Conservation (phyloP, 1,140 invertebrate genomes). For the Scaptomyza pallida region DNA sequence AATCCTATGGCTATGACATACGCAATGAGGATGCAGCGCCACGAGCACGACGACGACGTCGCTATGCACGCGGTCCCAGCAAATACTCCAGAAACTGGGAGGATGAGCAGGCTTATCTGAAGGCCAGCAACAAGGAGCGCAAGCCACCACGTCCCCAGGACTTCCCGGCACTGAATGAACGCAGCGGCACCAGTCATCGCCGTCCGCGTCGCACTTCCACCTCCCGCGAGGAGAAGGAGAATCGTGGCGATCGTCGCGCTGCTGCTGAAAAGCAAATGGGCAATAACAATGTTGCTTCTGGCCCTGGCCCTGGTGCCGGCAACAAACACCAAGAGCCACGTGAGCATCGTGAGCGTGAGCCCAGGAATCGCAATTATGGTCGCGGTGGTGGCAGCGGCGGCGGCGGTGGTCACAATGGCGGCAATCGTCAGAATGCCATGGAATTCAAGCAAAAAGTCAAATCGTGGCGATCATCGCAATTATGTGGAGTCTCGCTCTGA, state of each 20-base stretch:
- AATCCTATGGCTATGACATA: slow-evolving; percentile 97
- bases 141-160: slow-evolving; percentile 81
- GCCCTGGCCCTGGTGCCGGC: slow-evolving; percentile 3
- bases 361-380: slow-evolving; percentile 60
- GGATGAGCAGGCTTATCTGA: slow-evolving; percentile 93
- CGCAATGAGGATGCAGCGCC: slow-evolving; percentile 95
- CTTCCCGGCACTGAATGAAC: slow-evolving; percentile 83
- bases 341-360: slow-evolving; percentile 49
- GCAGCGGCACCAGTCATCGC: slow-evolving; percentile 42
- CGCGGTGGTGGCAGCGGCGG: slow-evolving; percentile 42
- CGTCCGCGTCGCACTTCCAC: slow-evolving; percentile 35
- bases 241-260: slow-evolving; percentile 57
- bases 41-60: slow-evolving; percentile 91
- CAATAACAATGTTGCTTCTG: neutral
- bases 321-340: slow-evolving; percentile 45
- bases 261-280: slow-evolving; percentile 37
- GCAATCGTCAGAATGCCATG: slow-evolving; percentile 60
- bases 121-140: slow-evolving; percentile 74
- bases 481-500: slow-evolving; percentile 48
- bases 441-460: slow-evolving; percentile 65
- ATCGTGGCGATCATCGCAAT: slow-evolving; percentile 57
- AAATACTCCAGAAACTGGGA: slow-evolving; percentile 97
- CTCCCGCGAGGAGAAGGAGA: slow-evolving; percentile 78
- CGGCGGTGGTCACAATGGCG: slow-evolving; percentile 39
- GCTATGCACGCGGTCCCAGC: slow-evolving; percentile 95